Conservation (phyloP, 2,888 invertebrate genomes). For the Pyrocoelia pectoralis region DNA sequence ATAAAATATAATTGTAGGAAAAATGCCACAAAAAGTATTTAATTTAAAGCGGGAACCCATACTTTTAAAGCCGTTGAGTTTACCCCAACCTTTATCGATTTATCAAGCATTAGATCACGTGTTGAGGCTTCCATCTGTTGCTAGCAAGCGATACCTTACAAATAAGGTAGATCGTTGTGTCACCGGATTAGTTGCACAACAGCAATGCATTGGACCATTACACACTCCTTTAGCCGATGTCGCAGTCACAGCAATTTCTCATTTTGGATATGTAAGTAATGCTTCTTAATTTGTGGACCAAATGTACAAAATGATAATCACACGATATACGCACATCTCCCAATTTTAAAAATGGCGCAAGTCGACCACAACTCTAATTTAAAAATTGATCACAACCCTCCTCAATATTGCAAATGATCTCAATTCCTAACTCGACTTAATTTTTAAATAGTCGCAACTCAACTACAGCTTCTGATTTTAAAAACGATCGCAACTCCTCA, state of each 20-base stretch:
- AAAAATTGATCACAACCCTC: no score
- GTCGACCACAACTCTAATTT: no score
- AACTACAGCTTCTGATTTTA: no score
- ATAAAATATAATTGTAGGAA: slow-evolving; percentile 59
- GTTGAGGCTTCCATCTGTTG: slow-evolving; percentile 87
- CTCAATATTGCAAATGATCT: no score
- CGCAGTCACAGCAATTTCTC: slow-evolving; percentile 87
- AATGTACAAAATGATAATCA: background rate
- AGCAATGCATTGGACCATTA: slow-evolving; percentile 97
- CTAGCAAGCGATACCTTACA: slow-evolving; percentile 93
- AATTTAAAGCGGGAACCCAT: slow-evolving; percentile 55
- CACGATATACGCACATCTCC: no score
- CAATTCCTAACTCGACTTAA: no score
- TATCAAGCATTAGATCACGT: slow-evolving; percentile 79
- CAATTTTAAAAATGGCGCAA: no score
- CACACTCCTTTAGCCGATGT: slow-evolving; percentile 97
- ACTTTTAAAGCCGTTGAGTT: slow-evolving; percentile 47
- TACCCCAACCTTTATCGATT: slow-evolving; percentile 68
- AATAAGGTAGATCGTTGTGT: slow-evolving; percentile 97
- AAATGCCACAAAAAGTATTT: slow-evolving; percentile 81
- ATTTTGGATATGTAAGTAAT: slow-evolving; percentile 73
- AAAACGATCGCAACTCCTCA: no score
- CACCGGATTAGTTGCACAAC: slow-evolving; percentile 93
- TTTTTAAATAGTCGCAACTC: no score
- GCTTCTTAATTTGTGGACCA: background rate